Evolutionary conservation across 2,888 invertebrate genomes (phyloP), one percentile per base, ranked within the genome.

Genomic region (Onchidella celtica): DNA sequence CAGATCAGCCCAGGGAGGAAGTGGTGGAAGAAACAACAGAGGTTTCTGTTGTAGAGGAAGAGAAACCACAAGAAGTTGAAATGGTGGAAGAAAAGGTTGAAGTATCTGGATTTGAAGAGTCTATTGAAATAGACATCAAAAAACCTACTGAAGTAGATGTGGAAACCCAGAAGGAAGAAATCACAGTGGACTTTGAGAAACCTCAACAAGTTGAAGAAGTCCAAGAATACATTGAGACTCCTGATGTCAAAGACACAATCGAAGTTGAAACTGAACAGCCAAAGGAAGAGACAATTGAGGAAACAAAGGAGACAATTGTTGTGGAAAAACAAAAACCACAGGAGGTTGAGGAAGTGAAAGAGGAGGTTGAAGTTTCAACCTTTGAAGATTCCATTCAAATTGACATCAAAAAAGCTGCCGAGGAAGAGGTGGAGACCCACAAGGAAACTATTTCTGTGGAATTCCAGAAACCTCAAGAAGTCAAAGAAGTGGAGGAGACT

Each of bases 151-250:
- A 47, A 55, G 81, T 76, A 21, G 77, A 63, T 21, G 68, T 72
- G 63, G 85, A 79, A 34, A 75, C 57, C 24, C 47, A 66, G 29
- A 79, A 75, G 75, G 79, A 74, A 47, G n/a, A 55, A 36, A 61
- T 63, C 36, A 17, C 47, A 61, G 24, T 74, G 24, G 73, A 68
- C 6, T 32, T 38, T 47, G 69, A 79, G 40, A 82, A 83, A 14
- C 73, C 85, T 6, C 79, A 85, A 27, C 86, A 87, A 83, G 85
- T 85, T 59, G 85, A 86, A 63, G 77, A 84, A 1, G 21, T 38
- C 1, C 32, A 83, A 27, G 79, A 79, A 36, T 24, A 21, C n/a
- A 69, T 76, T 29, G 79, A 65, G 32, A 69, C 47, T 11, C 63
- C 72, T 6, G 32, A 38, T 34, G 63, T 76, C 21, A 75, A 75